Conservation (phyloP, 2,888 invertebrate genomes). For the Sialis fuliginosa region DNA sequence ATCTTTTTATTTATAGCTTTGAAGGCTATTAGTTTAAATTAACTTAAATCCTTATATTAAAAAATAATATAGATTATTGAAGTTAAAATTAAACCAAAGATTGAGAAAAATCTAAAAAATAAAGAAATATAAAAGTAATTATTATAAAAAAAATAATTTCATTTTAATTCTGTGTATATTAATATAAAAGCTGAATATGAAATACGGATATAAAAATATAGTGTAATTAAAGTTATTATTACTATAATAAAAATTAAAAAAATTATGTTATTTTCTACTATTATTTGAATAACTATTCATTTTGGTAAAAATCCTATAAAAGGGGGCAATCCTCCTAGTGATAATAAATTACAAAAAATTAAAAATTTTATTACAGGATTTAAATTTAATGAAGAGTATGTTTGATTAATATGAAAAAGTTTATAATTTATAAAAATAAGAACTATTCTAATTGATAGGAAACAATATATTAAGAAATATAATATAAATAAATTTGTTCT, state of each 20-base stretch:
- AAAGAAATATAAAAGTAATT: background rate
- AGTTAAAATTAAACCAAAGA: conserved; percentile 10
- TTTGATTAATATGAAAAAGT: conserved; percentile 31
- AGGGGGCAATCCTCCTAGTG: conserved; percentile 37
- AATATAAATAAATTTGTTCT: conserved; percentile 29
- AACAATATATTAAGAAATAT: conserved; percentile 28
- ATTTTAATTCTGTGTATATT: conserved; percentile 30
- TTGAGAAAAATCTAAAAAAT: conserved; percentile 7
- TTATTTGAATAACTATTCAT: conserved; percentile 35
- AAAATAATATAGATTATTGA: conserved; percentile 13
- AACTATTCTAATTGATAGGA: conserved; percentile 28
- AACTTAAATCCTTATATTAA: conserved; percentile 34
- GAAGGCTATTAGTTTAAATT: conserved; percentile 40
- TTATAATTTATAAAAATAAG: conserved; percentile 29
- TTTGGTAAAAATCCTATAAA: conserved; percentile 43
- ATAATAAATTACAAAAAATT: conserved; percentile 33
- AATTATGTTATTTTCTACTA: conserved; percentile 27
- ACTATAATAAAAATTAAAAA: conserved; percentile 29
- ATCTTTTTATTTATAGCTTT: conserved; percentile 38
- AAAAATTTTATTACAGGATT: conserved; percentile 28
- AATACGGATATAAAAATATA: conserved; percentile 38
- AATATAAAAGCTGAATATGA: conserved; percentile 29
- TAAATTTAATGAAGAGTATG: conserved; percentile 26
- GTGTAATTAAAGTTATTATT: conserved; percentile 32
- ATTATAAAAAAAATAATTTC: conserved; percentile 16